These are phyloP conservation scores for Conopomorpha cramerella DNA, from an alignment of 1,140 invertebrate species.

Conservation along the genomic window DNA sequence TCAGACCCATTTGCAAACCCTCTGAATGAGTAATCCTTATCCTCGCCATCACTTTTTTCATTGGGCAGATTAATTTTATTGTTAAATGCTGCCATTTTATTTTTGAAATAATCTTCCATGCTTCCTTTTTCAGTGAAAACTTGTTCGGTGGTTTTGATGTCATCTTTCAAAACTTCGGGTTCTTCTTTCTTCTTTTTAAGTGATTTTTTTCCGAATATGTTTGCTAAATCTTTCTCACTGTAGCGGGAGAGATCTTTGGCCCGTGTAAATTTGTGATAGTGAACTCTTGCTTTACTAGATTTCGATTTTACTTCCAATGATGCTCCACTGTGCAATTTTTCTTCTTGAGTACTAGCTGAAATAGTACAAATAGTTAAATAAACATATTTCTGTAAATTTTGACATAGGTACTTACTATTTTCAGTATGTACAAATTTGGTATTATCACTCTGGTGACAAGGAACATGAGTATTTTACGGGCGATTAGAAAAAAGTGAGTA, in stretches of 20 bases:
- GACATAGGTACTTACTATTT: background rate
- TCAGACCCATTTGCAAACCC: conserved; percentile 27
- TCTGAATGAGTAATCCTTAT: conserved; percentile 24
- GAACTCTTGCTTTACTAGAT: conserved; percentile 73
- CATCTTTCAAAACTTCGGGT: conserved; percentile 18
- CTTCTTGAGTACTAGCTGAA: conserved; percentile 17
- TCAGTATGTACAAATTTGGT: too few species aligned
- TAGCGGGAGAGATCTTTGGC: conserved; percentile 84
- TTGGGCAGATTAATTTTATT: conserved; percentile 16
- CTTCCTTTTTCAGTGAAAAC: conserved; percentile 47
- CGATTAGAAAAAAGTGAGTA: too few species aligned
- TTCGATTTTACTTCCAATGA: conserved; percentile 82
- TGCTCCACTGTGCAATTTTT: conserved; percentile 53
- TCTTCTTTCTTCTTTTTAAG: conserved; percentile 32
- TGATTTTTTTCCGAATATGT: conserved; percentile 81
- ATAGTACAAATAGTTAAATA: conserved; percentile 1
- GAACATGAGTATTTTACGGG: too few species aligned
- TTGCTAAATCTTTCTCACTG: conserved; percentile 81
- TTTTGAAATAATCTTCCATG: conserved; percentile 57
- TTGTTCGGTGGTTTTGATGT: conserved; percentile 27
- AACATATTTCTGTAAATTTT: background rate
- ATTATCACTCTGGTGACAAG: too few species aligned
- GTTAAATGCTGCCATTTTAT: conserved; percentile 31
- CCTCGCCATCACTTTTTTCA: conserved; percentile 11
- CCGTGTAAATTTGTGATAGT: conserved; percentile 85